Evolutionary conservation across 2,113 vertebrate genomes (phyloP), one percentile per base, ranked within the genome.

Genomic region (Xiphias gladius): DNA sequence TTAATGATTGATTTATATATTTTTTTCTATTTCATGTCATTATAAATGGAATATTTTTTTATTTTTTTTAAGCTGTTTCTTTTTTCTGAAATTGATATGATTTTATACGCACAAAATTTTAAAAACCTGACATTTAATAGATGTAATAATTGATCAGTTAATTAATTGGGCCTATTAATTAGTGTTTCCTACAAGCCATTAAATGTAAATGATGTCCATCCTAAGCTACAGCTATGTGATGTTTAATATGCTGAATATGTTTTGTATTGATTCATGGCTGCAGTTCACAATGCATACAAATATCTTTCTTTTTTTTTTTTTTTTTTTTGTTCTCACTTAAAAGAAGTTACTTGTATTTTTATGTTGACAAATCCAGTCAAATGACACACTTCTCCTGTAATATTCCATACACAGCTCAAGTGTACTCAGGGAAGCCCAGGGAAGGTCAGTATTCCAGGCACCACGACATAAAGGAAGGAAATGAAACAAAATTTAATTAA

Each of bases 401-500:
- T 94, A 92, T 94, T 94, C 89, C 90, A 94, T 84, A 92, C 90
- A 92, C 93, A 93, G 93, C 93, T 94, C 90, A 94, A 94, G 93
- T 94, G 90, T 93, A 93, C 93, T 91, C 91, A 93, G 93, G 93
- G 87, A 93, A 93, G 89, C 91, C 92, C 91, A 93, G 92, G 92
- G 93, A 94, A 94, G 93, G 93, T 94, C 93, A 94, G 93, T 94
- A 94, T 94, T 92, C 91, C 91, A 92, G 92, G 89, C 93, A 94
- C 85, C 91, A 88, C 91, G 61, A 93, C 92, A 93, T 92, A 62
- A 90, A 91, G 83, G 85, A 88, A 89, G 82, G 82, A 89, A 89
- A 84, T 76, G 32, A 71, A 81, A 85, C 69, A 72, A 83, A 83
- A 84, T 48, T 62, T 22, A 43, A 64, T 52, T 24, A 24, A 82